Conservation (phyloP, 1,140 invertebrate species). For the Adelges cooleyi region DNA sequence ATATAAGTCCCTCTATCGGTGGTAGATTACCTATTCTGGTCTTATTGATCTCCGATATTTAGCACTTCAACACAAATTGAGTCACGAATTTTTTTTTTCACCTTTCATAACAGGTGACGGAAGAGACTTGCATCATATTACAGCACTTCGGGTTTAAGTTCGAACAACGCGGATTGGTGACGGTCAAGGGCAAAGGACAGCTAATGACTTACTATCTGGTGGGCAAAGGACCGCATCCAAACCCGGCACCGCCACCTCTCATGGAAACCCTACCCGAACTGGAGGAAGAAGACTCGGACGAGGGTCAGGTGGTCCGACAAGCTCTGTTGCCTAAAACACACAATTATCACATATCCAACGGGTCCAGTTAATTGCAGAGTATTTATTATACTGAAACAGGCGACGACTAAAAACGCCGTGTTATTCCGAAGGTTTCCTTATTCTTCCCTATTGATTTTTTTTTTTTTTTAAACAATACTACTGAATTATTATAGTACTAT, state of each 20-base stretch:
- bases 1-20: neutral
- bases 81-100: no score
- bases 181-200: slow-evolving; percentile 90
- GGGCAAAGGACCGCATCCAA: slow-evolving; percentile 43
- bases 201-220: slow-evolving; percentile 87
- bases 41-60: no score
- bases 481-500: no score
- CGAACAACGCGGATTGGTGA: slow-evolving; percentile 78
- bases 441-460: neutral
- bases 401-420: no score
- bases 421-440: neutral
- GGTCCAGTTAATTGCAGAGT: no score
- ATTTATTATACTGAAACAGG: no score
- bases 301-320: slow-evolving; percentile 2
- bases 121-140: slow-evolving; percentile 78
- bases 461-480: no score
- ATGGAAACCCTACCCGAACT: slow-evolving; percentile 34
- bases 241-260: neutral
- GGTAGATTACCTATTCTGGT: neutral
- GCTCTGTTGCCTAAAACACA: neutral
- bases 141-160: slow-evolving; percentile 80
- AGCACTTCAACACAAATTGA: neutral
- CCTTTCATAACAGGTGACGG: slow-evolving; percentile 68
- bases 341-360: no score
- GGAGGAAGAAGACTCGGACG: slow-evolving; percentile 33